Conservation (phyloP, 64 coral and sea anemone genomes). For the Actinia equina region DNA sequence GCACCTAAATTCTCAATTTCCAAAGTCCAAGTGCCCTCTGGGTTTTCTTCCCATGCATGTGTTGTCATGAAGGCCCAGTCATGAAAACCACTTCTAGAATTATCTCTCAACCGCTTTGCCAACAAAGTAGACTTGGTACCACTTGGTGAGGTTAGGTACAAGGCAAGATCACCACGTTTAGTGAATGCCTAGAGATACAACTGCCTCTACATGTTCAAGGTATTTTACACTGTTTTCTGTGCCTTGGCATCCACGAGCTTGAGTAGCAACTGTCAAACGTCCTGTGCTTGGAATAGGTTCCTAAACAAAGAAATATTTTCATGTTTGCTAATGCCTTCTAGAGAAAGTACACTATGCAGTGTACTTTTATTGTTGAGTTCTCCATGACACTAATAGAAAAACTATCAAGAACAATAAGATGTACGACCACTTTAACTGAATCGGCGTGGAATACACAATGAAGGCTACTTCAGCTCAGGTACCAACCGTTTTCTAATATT, state of each 20-base stretch:
- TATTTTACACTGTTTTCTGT: slow-evolving; percentile 58
- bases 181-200: slow-evolving; percentile 61
- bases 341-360: too few species aligned
- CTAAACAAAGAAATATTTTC: slow-evolving; percentile 27
- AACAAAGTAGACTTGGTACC: slow-evolving; percentile 84
- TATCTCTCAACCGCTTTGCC: slow-evolving; percentile 49
- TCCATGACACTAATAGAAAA: too few species aligned
- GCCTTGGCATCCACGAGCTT: slow-evolving; percentile 57
- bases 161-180: slow-evolving; percentile 71
- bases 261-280: slow-evolving; percentile 41
- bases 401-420: too few species aligned
- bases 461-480: too few species aligned
- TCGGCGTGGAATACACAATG: too few species aligned
- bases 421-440: too few species aligned
- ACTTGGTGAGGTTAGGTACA: slow-evolving; percentile 81
- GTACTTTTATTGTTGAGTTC: too few species aligned
- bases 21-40: slow-evolving; percentile 86
- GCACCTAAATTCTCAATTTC: slow-evolving; percentile 89
- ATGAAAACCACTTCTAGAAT: slow-evolving; percentile 60
- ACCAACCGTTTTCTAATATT: too few species aligned
- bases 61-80: slow-evolving; percentile 95
- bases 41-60: slow-evolving; percentile 91
- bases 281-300: slow-evolving; percentile 64
- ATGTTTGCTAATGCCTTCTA: too few species aligned
- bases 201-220: slow-evolving; percentile 83